A percentile compares a stretch with the other conserved stretches of the same genome.
These are phyloP conservation scores for Toxostoma redivivum DNA, from an alignment of 2,113 vertebrate genomes.

Conservation along the genomic window DNA sequence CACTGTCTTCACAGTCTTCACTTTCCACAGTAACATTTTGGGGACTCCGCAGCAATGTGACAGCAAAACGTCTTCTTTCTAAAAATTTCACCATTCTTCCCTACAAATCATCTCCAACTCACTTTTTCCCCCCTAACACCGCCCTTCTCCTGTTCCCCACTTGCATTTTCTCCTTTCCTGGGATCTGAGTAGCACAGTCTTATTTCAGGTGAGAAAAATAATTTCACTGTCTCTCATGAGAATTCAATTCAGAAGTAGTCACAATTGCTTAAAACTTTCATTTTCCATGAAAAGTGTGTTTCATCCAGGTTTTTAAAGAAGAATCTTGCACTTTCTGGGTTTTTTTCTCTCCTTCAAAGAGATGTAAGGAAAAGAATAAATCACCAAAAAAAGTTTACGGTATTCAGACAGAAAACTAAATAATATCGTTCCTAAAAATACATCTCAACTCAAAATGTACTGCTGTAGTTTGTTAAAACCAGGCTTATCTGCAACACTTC, in stretches of 20 bases:
- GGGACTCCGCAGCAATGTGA: background rate
- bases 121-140: fast-evolving
- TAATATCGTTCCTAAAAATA: background rate
- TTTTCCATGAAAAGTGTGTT: background rate
- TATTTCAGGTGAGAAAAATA: background rate
- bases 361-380: background rate
- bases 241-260: background rate
- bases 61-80: background rate
- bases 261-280: background rate
- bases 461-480: background rate
- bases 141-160: background rate
- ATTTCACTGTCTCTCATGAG: background rate
- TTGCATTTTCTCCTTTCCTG: background rate
- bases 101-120: background rate
- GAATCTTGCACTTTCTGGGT: background rate
- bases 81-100: background rate
- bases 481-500: background rate
- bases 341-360: background rate
- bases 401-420: background rate
- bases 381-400: background rate
- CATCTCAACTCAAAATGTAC: background rate
- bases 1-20: background rate
- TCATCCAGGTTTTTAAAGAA: background rate
- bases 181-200: background rate
- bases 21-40: background rate